Base-by-base conservation (phyloP, 2,888 invertebrate genomes). In the Tridacna crocea region DNA sequence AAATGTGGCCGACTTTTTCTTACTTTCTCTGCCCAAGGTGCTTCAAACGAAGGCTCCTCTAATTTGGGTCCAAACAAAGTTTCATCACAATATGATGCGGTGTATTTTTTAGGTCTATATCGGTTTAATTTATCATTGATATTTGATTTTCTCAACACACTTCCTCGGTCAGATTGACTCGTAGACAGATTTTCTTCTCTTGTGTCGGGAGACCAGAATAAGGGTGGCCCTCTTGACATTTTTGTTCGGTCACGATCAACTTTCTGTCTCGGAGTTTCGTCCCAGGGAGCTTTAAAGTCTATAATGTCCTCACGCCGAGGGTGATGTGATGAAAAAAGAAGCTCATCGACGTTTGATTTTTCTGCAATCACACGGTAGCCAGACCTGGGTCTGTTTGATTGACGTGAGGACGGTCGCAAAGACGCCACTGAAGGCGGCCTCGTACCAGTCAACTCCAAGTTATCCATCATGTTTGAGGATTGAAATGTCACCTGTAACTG, bases 1-100 rank as follows among this genome's bases (percentile, higher is more conserved):
- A 85, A 48, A 73, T 78, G 83, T 17, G 86, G 83, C 77, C 82
- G 77, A 8, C 79, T 72, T 76, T 77, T 89, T 27, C 82, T 87
- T 26, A 87, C 82, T 74, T 89, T 90, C 27, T 89, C 88, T 61
- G 90, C 90, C 93, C 93, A 93, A 0, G 93, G 93, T n/a, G 93
- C 92, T 15, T 88, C 87, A 84, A 93, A 93, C 36, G 88, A 88
- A 0, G 93, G 92, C 75, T 92, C 90, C 24, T 85, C 74, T 63
- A 91, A 77, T 19, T 75, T 81, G 8, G 85, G 80, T 11, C 93
- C 93, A 88, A 93, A 93, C 24, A 93, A 81, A 13, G 87, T 84
- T 72, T 93, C 93, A 78, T 93, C 93, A 75, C 91, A 89, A 82
- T 90, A 93, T 0, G 91, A 88, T 1, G 91, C 90, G 15, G 87